Percentiles rank a stretch among this genome's conserved stretches.
phyloP scores from a whole-genome alignment of 1,140 invertebrate genomes.

The Apis mellifera region DNA sequence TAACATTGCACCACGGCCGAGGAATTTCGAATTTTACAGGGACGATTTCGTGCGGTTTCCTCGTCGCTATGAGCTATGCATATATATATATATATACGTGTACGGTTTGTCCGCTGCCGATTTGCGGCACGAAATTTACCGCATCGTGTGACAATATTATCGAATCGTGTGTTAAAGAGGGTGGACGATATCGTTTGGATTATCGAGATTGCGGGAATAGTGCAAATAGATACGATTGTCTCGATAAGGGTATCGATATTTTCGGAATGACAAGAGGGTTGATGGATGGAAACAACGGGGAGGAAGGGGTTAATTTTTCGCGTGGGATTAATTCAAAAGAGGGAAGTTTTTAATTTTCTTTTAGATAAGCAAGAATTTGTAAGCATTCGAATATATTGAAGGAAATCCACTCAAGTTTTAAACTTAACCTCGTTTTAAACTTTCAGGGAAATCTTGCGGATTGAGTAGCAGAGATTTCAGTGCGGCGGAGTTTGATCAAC shows the following conservation, averaged over 20 bases:
- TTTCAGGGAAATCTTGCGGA: background rate
- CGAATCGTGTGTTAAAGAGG: slow-evolving; percentile 35
- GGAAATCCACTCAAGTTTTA: too few relatives aligned
- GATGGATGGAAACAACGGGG: too few relatives aligned
- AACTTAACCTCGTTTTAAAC: background rate
- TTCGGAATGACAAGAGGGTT: background rate
- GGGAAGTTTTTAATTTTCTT: background rate
- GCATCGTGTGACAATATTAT: slow-evolving; percentile 24
- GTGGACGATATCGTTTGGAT: background rate
- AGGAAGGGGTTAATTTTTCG: too few relatives aligned
- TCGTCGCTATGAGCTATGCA: background rate
- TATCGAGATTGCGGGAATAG: background rate
- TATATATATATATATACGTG: too few relatives aligned
- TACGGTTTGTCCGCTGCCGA: background rate
- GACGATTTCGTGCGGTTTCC: background rate
- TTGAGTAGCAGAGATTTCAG: background rate
- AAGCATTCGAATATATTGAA: too few relatives aligned
- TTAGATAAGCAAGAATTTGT: too few relatives aligned
- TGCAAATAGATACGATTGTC: too few relatives aligned
- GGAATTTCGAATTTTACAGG: slow-evolving; percentile 52
- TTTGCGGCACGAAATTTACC: slow-evolving; percentile 30
- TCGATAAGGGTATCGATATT: slow-evolving; percentile 9
- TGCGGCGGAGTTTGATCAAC: background rate
- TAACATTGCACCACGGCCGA: slow-evolving; percentile 44
- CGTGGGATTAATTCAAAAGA: too few relatives aligned